phyloP scores from a whole-genome alignment of 2,113 vertebrate species.

The Pithys albifrons region DNA sequence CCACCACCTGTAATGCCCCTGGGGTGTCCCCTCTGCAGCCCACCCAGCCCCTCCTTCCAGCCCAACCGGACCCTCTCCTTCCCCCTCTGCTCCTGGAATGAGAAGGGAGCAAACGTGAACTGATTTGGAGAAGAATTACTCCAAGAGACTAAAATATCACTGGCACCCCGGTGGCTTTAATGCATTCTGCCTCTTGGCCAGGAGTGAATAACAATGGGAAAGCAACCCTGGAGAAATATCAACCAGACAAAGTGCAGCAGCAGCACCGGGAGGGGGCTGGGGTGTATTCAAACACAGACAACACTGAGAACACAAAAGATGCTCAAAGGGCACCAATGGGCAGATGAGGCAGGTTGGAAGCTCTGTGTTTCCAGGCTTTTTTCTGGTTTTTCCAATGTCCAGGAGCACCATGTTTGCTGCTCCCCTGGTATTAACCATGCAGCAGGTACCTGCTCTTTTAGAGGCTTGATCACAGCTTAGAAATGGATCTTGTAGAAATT shows the following conservation, averaged over 20 bases:
- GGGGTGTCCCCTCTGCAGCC: not conserved
- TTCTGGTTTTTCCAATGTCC: not conserved
- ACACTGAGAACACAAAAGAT: conserved; percentile 32
- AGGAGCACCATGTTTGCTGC: not conserved
- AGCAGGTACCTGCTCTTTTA: not conserved
- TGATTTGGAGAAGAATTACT: not conserved
- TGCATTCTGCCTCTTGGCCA: conserved; percentile 51
- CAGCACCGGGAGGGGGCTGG: conserved; percentile 35
- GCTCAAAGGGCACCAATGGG: not conserved
- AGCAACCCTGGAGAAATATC: conserved; percentile 58
- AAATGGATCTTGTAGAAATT: not conserved
- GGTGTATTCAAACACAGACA: conserved; percentile 38
- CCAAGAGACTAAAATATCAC: not conserved
- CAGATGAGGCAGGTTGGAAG: rapidly evolving
- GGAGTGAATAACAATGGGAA: conserved; percentile 36
- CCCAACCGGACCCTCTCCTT: not conserved
- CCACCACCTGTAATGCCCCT: not conserved
- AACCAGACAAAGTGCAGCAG: conserved; percentile 50
- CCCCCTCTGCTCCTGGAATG: not conserved
- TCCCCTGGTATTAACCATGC: not conserved
- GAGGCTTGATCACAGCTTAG: not conserved
- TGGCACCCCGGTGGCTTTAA: conserved; percentile 10
- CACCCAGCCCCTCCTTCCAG: not conserved
- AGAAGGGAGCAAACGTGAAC: not conserved
- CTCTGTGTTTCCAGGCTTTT: not conserved